These are phyloP conservation scores for Rhinopithecus roxellana DNA, from an alignment of 2,113 vertebrate genomes.

Conservation along the genomic window DNA sequence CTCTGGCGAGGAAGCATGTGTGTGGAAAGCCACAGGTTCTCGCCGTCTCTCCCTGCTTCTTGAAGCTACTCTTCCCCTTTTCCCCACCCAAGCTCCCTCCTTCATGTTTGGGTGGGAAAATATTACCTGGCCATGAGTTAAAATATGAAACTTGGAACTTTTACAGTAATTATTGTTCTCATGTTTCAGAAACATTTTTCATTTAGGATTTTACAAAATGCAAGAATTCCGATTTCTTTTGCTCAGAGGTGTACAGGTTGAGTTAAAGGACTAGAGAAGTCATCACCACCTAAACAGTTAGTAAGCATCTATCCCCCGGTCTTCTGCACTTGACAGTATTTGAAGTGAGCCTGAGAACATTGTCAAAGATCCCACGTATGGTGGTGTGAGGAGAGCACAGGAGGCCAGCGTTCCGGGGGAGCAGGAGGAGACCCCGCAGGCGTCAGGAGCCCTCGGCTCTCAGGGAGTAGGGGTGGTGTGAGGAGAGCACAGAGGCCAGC, in stretches of 20 bases:
- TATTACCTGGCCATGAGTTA: not conserved
- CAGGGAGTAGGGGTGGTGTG: too few species aligned
- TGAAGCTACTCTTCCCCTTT: not conserved
- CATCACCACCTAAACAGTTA: accelerated
- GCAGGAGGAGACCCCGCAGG: too few species aligned
- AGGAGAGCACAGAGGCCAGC: too few species aligned
- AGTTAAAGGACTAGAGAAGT: not conserved
- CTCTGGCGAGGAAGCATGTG: not conserved
- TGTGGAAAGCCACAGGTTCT: constrained; percentile 27
- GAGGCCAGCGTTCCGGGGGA: too few species aligned
- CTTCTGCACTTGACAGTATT: not conserved
- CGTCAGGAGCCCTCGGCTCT: too few species aligned
- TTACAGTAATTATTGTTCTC: too few species aligned
- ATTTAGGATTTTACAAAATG: not conserved
- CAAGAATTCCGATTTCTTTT: not conserved
- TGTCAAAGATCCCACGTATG: not conserved
- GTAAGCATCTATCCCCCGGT: accelerated
- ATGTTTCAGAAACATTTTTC: not conserved
- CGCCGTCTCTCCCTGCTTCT: constrained; percentile 13
- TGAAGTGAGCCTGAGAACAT: not conserved
- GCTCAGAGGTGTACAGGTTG: not conserved
- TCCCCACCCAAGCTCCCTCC: not conserved
- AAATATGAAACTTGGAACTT: too few species aligned
- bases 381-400: too few species aligned
- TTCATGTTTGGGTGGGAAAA: constrained; percentile 53